phyloP scores from a whole-genome alignment of 2,888 invertebrate genomes.

The Callimorpha dominula region DNA sequence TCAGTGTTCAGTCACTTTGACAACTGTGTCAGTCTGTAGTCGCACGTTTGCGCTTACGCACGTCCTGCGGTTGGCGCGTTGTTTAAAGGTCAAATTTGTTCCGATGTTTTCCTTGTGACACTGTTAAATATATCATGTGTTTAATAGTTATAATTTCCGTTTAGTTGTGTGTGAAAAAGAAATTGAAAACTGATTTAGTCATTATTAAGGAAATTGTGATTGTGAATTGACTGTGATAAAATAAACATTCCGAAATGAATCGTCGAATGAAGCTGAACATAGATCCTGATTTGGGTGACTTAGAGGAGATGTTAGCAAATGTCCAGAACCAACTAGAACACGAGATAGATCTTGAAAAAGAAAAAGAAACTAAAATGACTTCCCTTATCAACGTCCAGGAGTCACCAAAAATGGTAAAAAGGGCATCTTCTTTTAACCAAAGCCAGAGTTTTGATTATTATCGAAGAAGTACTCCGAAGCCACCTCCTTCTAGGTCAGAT shows the following conservation, averaged over 20 bases:
- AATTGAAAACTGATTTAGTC: background rate
- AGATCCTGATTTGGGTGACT: slow-evolving; percentile 80
- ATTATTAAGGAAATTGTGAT: slow-evolving; percentile 18
- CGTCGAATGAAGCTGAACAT: slow-evolving; percentile 74
- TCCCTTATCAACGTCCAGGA: slow-evolving; percentile 74
- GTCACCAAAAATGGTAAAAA: slow-evolving; percentile 73
- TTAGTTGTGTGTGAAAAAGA: slow-evolving; percentile 22
- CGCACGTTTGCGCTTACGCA: slow-evolving; percentile 59
- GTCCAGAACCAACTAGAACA: slow-evolving; percentile 81
- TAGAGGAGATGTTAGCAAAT: slow-evolving; percentile 83
- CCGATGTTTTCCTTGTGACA: slow-evolving; percentile 16
- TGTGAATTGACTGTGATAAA: slow-evolving; percentile 45
- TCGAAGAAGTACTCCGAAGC: slow-evolving; percentile 61
- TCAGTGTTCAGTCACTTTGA: slow-evolving; percentile 49
- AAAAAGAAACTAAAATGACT: slow-evolving; percentile 75
- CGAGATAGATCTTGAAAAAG: slow-evolving; percentile 79
- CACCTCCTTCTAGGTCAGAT: slow-evolving; percentile 52
- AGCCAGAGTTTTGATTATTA: slow-evolving; percentile 67
- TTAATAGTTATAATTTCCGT: background rate
- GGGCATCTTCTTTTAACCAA: slow-evolving; percentile 67
- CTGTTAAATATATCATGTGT: background rate
- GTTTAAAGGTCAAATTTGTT: background rate
- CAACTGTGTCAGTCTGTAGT: slow-evolving; percentile 60
- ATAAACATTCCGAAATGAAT: slow-evolving; percentile 59
- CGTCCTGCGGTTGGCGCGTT: slow-evolving; percentile 21